Evolutionary conservation across 2,113 vertebrate genomes (phyloP), one percentile per base, ranked within the genome.

Genomic region (Osmerus mordax): DNA sequence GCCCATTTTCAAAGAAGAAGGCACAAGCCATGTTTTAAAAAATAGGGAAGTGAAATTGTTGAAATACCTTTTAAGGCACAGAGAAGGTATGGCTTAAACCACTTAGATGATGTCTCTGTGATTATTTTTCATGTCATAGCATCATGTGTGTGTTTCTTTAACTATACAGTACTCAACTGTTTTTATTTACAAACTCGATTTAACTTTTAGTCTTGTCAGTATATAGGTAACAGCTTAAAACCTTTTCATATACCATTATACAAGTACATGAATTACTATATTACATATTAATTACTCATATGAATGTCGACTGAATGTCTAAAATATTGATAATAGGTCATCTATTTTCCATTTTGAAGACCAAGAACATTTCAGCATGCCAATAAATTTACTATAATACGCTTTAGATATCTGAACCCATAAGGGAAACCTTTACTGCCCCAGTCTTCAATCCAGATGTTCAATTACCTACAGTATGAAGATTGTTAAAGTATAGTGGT

Each of bases 1-100:
- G 73, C 81, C 63, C 74, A 82, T 75, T 78, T 79, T 83, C 72
- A 78, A 55, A n/a, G 56, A 78, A 66, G 69, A 23, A 87, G 85
- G 82, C 87, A 90, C 84, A 92, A 89, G 80, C 83, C 88, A 81
- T 74, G 68, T 81, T 83, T 67, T 76, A 75, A 73, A 62, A 62
- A 69, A 53, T 28, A 55, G 36, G 58, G 62, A 64, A 13, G 19
- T 60, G 67, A 77, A 74, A 28, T 59, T 70, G 66, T 47, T 55
- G 13, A 36, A 64, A 64, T 41, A 32, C 32, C 4, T 62, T 14
- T 23, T 32, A 64, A 36, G 28, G 12, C 25, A 36, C 62, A 64
- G 25, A 63, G 13, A 64, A 15, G 28, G 25, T 62, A 62, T 23
- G 28, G 60, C 60, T 28, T 0, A 62, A 62, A 28, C 25, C 78